These are phyloP conservation scores for Shargacucullia verbasci DNA, from an alignment of 2,888 invertebrate species.

Conservation along the genomic window DNA sequence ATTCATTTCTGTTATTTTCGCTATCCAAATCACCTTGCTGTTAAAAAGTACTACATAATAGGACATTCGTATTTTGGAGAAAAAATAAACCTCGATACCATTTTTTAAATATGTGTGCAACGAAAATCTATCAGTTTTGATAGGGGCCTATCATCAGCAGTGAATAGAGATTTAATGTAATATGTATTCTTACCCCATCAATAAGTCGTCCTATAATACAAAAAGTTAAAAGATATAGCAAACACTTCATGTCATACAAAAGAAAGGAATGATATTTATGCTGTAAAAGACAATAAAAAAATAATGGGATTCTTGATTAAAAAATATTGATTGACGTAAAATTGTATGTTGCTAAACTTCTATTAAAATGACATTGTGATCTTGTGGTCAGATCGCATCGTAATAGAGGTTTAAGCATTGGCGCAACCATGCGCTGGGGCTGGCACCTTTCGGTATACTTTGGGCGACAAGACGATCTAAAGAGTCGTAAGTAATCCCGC, in stretches of 20 bases:
- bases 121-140: background rate
- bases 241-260: constrained; percentile 42
- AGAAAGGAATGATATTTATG: constrained; percentile 3
- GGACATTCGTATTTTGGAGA: too few relatives aligned
- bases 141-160: background rate
- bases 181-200: constrained; percentile 36
- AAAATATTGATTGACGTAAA: constrained; percentile 23
- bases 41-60: background rate
- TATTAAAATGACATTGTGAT: too few relatives aligned
- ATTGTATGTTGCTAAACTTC: constrained; percentile 3
- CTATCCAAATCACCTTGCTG: constrained; percentile 1
- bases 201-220: constrained; percentile 6
- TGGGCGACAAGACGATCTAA: too few relatives aligned
- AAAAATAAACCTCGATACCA: too few relatives aligned
- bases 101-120: background rate
- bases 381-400: too few relatives aligned
- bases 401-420: too few relatives aligned
- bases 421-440: too few relatives aligned
- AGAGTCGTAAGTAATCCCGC: too few relatives aligned
- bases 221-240: constrained; percentile 26
- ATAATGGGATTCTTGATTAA: constrained; percentile 16
- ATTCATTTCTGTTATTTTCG: background rate
- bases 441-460: too few relatives aligned
- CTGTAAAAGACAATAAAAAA: constrained; percentile 8
- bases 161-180: background rate